Evolutionary conservation across 2,113 vertebrate species (phyloP), one percentile per base, ranked within the genome.

Genomic region (Verasper variegatus): DNA sequence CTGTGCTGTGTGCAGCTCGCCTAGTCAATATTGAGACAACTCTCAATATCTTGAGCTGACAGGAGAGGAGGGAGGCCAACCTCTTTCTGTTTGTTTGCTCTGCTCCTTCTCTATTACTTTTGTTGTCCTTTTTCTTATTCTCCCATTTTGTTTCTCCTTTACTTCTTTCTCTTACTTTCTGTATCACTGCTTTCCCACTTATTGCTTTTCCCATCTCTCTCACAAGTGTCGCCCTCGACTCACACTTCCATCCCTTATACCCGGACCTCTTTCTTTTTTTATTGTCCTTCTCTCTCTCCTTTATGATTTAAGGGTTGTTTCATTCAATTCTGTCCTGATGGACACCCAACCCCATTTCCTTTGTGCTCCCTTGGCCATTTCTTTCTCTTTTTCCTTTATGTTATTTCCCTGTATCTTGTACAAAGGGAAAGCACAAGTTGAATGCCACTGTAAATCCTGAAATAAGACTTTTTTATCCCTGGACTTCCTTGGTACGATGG

Each of bases 21-120:
- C 73, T 65, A 71, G 78, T 82, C 68, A 74, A 81, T 80, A 81
- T 69, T 75, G 71, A 85, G 82, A 79, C 45, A 61, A 80, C 57
- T 78, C 57, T 56, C 13, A 42, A 20, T 69, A 58, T 68, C 63
- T 60, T 65, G 58, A 80, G 69, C 52, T 81, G 63, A 72, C 58
- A 63, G 70, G 23, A 76, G 59, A 77, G 64, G 67, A 70, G 55
- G 17, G 51, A 52, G 31, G 8, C 65, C 61, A 69, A 45, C 52
- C 21, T 55, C 45, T 63, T 58, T 49, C 40, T 26, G 51, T 59
- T 1, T 24, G 42, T 58, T 17, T 24, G 7, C 42, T 42, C 14
- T 45, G 42, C 12, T 57, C 14, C 20, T 3, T 35, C n/a, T 61
- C 27, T 47, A 55, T 60, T 55, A 56, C 71, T 63, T 67, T 71